Base-by-base conservation (phyloP, 2,797 vertebrate genomes). In the Malurus leucopterus region DNA sequence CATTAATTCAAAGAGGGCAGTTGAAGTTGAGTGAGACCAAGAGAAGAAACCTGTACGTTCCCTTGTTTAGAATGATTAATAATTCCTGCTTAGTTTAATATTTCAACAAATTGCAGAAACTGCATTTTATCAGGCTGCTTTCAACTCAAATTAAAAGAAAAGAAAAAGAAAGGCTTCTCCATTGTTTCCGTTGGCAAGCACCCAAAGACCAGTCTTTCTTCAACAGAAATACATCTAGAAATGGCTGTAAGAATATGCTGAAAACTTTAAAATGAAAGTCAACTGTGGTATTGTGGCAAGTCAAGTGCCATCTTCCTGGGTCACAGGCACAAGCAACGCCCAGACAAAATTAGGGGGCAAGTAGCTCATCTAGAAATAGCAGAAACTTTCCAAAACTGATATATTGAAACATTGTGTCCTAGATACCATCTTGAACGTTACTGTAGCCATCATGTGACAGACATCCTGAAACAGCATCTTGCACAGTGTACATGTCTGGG, bases 41-140 rank as follows among this genome's bases (percentile, higher is more conserved):
- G 21, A 87, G n/a, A 68, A 91, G 76, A 83, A 61, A 67, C 24
- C 11, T 47, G 30, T 12, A 29, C 73, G 32, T 89, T 78, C 55
- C 91, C 84, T 57, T 79, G 74, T 84, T 93, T 93, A 78, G 55
- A 93, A 71, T 91, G 27, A 96, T 94, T 89, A 91, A 93, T 94
- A 95, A 92, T 95, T 96, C 94, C 81, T 93, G 84, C 74, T 62
- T 93, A 89, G 84, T 96, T 96, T 95, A 95, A 94, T 96, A 96
- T 95, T 94, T 84, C 92, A 95, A 92, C 89, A 95, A 92, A 93
- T 94, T 94, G 86, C 73, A 88, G 67, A 90, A 93, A 89, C 14
- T 82, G 68, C 70, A 69, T 94, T 96, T 95, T 93, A 70, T 92
- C 27, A 67, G 43, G 17, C 58, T 88, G n/a, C 75, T 54, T 55